Percentiles rank a stretch among this genome's conserved stretches.
phyloP scores from a whole-genome alignment of 2,797 vertebrate species.

The Tapera naevia region DNA sequence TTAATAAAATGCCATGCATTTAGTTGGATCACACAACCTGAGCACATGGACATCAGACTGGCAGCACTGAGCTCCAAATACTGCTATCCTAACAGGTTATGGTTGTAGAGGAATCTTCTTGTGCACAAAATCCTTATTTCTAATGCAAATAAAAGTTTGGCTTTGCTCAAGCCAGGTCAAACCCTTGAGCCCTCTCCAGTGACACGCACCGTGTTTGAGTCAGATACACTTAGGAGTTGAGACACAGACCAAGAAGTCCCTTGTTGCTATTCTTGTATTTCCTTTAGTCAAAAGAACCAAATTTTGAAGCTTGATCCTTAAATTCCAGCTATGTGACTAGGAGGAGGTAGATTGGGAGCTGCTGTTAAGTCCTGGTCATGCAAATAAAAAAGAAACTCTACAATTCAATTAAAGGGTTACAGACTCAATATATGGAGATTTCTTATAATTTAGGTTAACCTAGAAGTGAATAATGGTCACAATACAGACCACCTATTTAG shows the following conservation, averaged over 20 bases:
- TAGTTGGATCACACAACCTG: not conserved
- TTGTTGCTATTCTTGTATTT: not conserved
- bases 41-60: not conserved
- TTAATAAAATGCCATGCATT: not conserved
- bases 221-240: not conserved
- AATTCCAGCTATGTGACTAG: not conserved
- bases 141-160: not conserved
- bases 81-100: not conserved
- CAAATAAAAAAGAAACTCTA: not conserved
- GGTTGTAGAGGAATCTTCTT: not conserved
- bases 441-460: not conserved
- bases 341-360: not conserved
- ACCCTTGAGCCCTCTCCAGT: not conserved
- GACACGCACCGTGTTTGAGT: not conserved
- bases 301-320: not conserved
- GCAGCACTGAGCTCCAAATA: accelerated
- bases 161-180: not conserved
- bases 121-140: not conserved
- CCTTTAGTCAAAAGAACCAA: not conserved
- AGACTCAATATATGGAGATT: not conserved
- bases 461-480: not conserved
- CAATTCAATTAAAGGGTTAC: not conserved
- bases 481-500: not conserved
- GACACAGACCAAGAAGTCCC: not conserved
- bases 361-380: not conserved